A percentile compares a stretch with the other conserved stretches of the same genome.
These are phyloP conservation scores for Centropus unirufus DNA, from an alignment of 2,113 vertebrate species.

Conservation along the genomic window DNA sequence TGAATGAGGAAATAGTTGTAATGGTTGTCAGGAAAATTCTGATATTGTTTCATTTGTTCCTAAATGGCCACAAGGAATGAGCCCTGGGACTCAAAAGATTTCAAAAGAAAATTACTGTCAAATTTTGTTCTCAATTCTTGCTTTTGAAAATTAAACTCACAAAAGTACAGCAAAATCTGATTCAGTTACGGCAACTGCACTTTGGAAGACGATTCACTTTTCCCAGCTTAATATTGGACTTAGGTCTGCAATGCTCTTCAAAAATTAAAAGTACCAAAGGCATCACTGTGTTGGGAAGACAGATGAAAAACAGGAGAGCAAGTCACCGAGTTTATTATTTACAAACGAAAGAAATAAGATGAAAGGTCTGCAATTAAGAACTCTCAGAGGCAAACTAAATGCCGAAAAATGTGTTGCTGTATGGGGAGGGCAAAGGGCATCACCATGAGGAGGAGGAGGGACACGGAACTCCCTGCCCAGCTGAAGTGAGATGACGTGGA, in stretches of 20 bases:
- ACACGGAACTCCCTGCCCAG: neutral
- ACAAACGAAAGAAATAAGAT: neutral
- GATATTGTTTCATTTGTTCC: neutral
- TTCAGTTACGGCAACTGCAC: neutral
- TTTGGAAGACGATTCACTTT: neutral
- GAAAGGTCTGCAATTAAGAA: neutral
- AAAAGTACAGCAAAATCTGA: neutral
- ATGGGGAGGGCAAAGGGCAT: neutral
- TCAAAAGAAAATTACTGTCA: neutral
- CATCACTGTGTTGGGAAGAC: neutral
- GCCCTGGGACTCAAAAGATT: neutral
- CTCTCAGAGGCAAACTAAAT: neutral
- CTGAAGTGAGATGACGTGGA: rapidly evolving
- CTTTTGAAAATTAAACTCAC: neutral
- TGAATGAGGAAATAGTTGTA: neutral
- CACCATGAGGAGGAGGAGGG: neutral
- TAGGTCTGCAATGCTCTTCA: neutral
- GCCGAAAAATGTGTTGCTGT: neutral
- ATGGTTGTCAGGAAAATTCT: neutral
- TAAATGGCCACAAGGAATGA: neutral
- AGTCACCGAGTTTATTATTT: neutral
- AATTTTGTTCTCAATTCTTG: neutral
- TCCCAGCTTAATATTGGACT: neutral
- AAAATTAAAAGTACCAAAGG: neutral
- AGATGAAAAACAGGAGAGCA: neutral